These are phyloP conservation scores for Eumeta japonica DNA, from an alignment of 1,140 invertebrate genomes.

Conservation along the genomic window DNA sequence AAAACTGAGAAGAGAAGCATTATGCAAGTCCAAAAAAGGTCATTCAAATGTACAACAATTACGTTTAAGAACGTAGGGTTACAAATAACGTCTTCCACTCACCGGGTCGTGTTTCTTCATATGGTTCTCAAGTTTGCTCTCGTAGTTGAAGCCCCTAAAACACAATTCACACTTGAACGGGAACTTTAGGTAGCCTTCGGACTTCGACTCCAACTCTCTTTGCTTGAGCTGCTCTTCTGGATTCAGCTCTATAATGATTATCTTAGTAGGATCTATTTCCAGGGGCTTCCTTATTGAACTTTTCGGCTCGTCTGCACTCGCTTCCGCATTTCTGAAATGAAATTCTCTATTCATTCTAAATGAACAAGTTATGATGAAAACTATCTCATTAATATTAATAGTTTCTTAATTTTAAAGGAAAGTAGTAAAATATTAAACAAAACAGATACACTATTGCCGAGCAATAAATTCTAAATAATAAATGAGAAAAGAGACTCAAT, in stretches of 20 bases:
- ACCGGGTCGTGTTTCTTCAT: conserved; percentile 48
- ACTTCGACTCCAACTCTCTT: conserved; percentile 37
- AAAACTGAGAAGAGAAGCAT: too few relatives aligned
- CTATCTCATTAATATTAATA: too few relatives aligned
- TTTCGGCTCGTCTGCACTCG: conserved; percentile 9
- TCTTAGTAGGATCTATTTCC: conserved; percentile 37
- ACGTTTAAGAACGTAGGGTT: too few relatives aligned
- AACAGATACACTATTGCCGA: too few relatives aligned
- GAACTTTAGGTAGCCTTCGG: conserved; percentile 25
- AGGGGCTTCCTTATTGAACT: conserved; percentile 16
- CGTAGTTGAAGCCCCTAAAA: conserved; percentile 41
- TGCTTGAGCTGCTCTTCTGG: conserved; percentile 34
- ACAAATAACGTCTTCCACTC: too few relatives aligned
- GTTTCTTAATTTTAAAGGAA: too few relatives aligned
- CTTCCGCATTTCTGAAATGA: conserved; percentile 1
- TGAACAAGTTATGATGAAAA: too few relatives aligned
- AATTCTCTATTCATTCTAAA: neutral
- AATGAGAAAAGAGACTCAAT: too few relatives aligned
- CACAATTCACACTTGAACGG: conserved; percentile 39
- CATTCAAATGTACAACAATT: too few relatives aligned
- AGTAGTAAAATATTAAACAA: conserved; percentile 9
- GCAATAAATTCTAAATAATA: too few relatives aligned
- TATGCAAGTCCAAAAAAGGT: too few relatives aligned
- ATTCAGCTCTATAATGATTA: conserved; percentile 30
- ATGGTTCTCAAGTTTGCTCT: conserved; percentile 38